phyloP scores from a whole-genome alignment of 2,113 vertebrate genomes.

The Ranitomeya variabilis region DNA sequence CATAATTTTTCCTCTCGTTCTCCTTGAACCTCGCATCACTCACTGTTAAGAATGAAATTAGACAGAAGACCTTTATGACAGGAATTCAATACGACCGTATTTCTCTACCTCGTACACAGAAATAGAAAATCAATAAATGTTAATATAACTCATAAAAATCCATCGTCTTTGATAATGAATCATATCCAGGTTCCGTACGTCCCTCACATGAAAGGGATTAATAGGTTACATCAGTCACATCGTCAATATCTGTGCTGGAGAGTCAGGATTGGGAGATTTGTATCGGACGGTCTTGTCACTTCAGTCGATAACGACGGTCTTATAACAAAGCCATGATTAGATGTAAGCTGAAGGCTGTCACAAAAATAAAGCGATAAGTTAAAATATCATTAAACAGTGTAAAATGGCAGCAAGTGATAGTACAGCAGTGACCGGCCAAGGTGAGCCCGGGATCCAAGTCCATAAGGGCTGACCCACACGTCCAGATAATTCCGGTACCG shows the following conservation, averaged over 20 bases:
- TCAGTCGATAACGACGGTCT: conserved; percentile 11
- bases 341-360: background rate
- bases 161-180: conserved; percentile 28
- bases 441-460: background rate
- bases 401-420: background rate
- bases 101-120: conserved; percentile 45
- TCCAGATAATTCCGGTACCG: no score
- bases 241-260: conserved; percentile 19
- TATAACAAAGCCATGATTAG: background rate
- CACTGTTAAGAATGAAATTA: conserved; percentile 36
- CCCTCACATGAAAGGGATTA: conserved; percentile 38
- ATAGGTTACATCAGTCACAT: conserved; percentile 40
- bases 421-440: background rate
- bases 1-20: conserved; percentile 1
- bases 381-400: background rate
- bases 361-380: background rate
- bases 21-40: conserved; percentile 21
- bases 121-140: conserved; percentile 54
- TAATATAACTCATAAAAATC: conserved; percentile 48
- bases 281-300: background rate
- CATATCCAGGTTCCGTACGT: conserved; percentile 28
- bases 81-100: conserved; percentile 28
- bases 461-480: no score
- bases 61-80: conserved; percentile 30
- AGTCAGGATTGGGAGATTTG: conserved; percentile 10